These are phyloP conservation scores for Eristalis intricaria DNA, from an alignment of 2,888 invertebrate species.

Conservation along the genomic window DNA sequence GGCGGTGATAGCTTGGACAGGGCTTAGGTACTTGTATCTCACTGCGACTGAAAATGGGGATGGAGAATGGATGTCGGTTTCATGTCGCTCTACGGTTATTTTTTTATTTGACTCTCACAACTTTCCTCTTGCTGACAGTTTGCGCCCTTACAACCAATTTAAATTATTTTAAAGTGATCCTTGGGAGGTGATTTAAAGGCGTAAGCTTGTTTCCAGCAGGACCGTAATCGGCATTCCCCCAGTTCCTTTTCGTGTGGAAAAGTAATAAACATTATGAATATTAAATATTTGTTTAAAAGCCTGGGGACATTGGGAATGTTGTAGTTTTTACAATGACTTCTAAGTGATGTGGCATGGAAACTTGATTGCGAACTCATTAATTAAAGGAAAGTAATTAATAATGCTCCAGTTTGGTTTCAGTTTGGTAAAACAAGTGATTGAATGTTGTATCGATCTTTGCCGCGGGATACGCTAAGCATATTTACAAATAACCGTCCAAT, in stretches of 20 bases:
- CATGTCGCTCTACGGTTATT: neutral
- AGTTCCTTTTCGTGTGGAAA: neutral
- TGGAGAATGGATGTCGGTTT: slow-evolving; percentile 24
- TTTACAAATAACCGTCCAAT: neutral
- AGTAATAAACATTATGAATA: slow-evolving; percentile 19
- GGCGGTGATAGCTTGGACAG: neutral
- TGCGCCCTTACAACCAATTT: slow-evolving; percentile 20
- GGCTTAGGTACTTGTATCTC: neutral
- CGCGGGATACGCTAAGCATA: neutral
- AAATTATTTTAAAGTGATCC: slow-evolving; percentile 33
- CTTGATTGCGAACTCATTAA: neutral
- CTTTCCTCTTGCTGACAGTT: slow-evolving; percentile 13
- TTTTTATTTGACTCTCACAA: slow-evolving; percentile 2
- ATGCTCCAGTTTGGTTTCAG: too few species aligned
- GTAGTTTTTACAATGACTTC: neutral
- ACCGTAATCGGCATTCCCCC: neutral
- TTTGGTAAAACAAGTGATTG: neutral
- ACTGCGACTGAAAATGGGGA: slow-evolving; percentile 7
- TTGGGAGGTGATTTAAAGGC: slow-evolving; percentile 21
- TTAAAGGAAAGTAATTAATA: neutral
- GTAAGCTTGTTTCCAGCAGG: neutral
- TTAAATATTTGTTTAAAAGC: slow-evolving; percentile 7
- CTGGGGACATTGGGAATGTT: neutral
- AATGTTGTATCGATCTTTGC: neutral
- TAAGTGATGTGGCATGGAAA: neutral